Conservation (phyloP, 2,888 invertebrate species). For the Cepaea hortensis region DNA sequence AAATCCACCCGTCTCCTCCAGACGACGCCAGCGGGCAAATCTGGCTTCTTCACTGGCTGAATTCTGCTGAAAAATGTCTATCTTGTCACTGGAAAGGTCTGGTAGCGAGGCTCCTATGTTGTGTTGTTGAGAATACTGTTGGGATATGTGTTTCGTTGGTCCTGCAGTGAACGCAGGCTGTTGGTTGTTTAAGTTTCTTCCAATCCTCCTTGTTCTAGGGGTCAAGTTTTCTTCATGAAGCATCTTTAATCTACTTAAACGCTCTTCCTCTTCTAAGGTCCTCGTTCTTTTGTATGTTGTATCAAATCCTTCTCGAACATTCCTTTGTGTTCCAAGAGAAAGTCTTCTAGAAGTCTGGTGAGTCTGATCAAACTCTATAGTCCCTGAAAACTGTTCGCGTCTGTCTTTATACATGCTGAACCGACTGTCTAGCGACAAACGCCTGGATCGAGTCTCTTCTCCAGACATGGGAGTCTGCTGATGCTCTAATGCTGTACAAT, state of each 20-base stretch:
- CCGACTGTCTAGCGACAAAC: slow-evolving; percentile 43
- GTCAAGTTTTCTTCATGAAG: slow-evolving; percentile 46
- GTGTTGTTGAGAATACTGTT: neutral
- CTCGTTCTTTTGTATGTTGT: neutral
- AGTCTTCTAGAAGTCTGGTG: neutral
- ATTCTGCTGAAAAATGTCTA: slow-evolving; percentile 39
- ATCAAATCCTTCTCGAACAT: neutral
- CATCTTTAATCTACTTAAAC: slow-evolving; percentile 24
- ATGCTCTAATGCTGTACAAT: neutral
- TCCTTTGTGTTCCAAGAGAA: slow-evolving; percentile 17
- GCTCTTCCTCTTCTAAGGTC: slow-evolving; percentile 38
- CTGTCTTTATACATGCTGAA: slow-evolving; percentile 14
- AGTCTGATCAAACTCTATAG: neutral
- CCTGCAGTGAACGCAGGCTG: neutral
- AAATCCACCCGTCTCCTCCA: slow-evolving; percentile 33
- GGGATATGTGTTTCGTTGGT: neutral
- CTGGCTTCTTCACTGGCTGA: slow-evolving; percentile 40
- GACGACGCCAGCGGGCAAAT: slow-evolving; percentile 41
- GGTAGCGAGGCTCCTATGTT: neutral
- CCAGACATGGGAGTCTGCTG: neutral
- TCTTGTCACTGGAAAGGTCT: neutral
- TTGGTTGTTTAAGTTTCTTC: slow-evolving; percentile 4
- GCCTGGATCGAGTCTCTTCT: slow-evolving; percentile 2
- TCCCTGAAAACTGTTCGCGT: neutral
- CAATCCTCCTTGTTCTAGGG: slow-evolving; percentile 5